Base-by-base conservation (phyloP, 1,140 invertebrate species). In the Steinernema khuongi region DNA sequence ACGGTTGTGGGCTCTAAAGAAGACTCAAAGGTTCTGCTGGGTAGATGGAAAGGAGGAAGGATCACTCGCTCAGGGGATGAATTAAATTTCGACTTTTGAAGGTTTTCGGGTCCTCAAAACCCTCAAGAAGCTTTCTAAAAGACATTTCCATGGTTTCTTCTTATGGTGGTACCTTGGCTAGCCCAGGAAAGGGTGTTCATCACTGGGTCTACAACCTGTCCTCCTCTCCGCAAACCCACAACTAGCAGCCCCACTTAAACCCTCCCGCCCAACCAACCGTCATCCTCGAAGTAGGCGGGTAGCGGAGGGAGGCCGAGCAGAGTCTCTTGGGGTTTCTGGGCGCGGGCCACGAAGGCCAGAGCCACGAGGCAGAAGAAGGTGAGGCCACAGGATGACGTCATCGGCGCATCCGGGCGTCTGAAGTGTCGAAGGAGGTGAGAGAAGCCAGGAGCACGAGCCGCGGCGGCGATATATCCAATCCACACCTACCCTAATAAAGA, bases 401-500 rank as follows among this genome's bases (percentile, higher is more conserved):
- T 60, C 14, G 26, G 50, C 50, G 19, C 50, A 60, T 60, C 50
- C 50, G 50, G 26, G 50, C 50, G 11, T 60, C 50, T 60, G 50
- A 60, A 60, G 26, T 22, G 50, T 4, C 50, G 50, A 26, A 41
- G 7, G 7, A 4, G 19, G 50, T 60, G 50, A 11, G 22, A 7
- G 50, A 60, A 60, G 50, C 7, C 14, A 60, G 11, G 50, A 26
- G 50, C 36, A 7, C 14, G 26, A 60, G 50, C 26, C 50, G 50
- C 50, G 19, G 50, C 50, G 14, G 50, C 50, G 50, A 60, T 60
- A 60, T 60, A 60, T 60, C 50, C 50, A 60, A 60, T 60, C n/a
- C n/a, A n/a, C n/a, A n/a, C n/a, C n/a, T n/a, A n/a, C n/a, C n/a
- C n/a, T n/a, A n/a, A n/a, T n/a, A n/a, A n/a, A n/a, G n/a, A n/a